Conservation (phyloP, 1,140 invertebrate species). For the Drosophila micromelanica region DNA sequence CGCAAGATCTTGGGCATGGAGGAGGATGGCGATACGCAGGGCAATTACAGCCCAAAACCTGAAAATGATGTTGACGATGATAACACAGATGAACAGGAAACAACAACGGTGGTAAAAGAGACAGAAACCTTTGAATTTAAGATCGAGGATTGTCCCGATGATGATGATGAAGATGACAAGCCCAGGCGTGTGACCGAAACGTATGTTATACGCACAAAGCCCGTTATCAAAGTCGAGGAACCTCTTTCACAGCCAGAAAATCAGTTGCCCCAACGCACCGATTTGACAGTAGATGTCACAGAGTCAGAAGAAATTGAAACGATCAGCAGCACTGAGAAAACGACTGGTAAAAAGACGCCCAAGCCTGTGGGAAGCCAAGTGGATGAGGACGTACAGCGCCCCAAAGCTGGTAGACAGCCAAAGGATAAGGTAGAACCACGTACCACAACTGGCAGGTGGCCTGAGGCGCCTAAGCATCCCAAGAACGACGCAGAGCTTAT, state of each 20-base stretch:
- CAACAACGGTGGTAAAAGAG: conserved; percentile 16
- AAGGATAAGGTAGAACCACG: conserved; percentile 2
- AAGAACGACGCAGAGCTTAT: conserved; percentile 6
- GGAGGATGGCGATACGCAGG: conserved; percentile 78
- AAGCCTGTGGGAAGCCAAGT: neutral
- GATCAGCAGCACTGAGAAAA: conserved; percentile 2
- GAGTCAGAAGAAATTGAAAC: conserved; percentile 39
- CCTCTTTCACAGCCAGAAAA: conserved; percentile 15
- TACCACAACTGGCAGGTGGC: neutral
- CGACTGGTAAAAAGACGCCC: neutral
- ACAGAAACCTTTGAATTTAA: conserved; percentile 71
- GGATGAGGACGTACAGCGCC: neutral
- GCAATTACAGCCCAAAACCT: conserved; percentile 39
- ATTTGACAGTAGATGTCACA: conserved; percentile 42
- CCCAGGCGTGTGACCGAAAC: conserved; percentile 53
- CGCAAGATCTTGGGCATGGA: conserved; percentile 88
- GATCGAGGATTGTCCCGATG: conserved; percentile 77
- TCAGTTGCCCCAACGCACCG: conserved; percentile 20
- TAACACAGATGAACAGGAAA: conserved; percentile 25
- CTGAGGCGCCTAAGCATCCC: conserved; percentile 2
- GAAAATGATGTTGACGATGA: conserved; percentile 29
- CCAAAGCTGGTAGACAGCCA: conserved; percentile 4
- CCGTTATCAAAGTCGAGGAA: conserved; percentile 60
- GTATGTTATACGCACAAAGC: conserved; percentile 53
- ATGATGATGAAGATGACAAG: conserved; percentile 70